These are phyloP conservation scores for Spodoptera litura DNA, from an alignment of 1,140 invertebrate genomes.

Conservation along the genomic window DNA sequence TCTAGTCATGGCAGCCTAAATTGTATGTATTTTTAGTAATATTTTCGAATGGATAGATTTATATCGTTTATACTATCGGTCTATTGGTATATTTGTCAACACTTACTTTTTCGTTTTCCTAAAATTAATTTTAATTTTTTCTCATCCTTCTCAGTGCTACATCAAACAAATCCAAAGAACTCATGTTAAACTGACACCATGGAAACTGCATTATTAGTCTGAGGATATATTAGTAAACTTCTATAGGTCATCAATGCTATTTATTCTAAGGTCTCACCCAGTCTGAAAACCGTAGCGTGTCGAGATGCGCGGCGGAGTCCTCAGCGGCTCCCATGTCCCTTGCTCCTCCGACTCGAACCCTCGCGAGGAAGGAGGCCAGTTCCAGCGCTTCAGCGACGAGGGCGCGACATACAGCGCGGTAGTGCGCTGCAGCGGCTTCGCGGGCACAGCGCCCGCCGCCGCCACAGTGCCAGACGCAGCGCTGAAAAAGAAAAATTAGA, in stretches of 20 bases:
- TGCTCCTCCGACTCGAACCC: slow-evolving; percentile 89
- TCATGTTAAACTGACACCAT: too few species aligned
- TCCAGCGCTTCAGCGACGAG: slow-evolving; percentile 96
- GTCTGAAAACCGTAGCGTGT: slow-evolving; percentile 93
- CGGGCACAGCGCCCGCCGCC: slow-evolving; percentile 83
- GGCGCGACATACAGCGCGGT: slow-evolving; percentile 95
- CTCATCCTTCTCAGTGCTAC: too few species aligned
- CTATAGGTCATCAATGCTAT: too few species aligned
- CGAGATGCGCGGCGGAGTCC: slow-evolving; percentile 88
- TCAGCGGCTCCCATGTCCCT: slow-evolving; percentile 88
- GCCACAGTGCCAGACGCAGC: slow-evolving; percentile 88
- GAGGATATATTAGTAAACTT: too few species aligned
- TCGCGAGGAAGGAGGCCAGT: slow-evolving; percentile 95
- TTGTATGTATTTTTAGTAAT: too few species aligned
- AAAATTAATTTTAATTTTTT: too few species aligned
- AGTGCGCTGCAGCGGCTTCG: slow-evolving; percentile 91
- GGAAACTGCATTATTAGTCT: too few species aligned
- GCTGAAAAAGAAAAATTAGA: slow-evolving; percentile 79
- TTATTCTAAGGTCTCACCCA: slow-evolving; percentile 89
- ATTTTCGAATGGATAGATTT: too few species aligned
- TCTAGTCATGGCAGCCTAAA: neutral
- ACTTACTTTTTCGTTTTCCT: too few species aligned
- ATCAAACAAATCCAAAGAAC: too few species aligned
- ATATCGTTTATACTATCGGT: too few species aligned
- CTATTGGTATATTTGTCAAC: too few species aligned